phyloP scores from a whole-genome alignment of 1,140 invertebrate genomes.

The Conopomorpha cramerella region DNA sequence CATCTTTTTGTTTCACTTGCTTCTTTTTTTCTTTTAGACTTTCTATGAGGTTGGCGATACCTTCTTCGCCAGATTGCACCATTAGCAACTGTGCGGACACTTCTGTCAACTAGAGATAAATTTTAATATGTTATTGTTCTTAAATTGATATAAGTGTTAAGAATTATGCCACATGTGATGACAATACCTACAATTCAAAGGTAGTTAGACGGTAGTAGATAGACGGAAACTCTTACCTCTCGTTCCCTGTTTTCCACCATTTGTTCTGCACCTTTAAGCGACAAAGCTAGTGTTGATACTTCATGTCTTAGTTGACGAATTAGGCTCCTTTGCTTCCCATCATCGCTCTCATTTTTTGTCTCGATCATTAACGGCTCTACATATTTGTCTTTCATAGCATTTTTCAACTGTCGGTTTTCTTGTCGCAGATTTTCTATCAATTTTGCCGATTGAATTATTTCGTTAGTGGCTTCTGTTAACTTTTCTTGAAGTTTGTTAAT shows the following conservation, averaged over 20 bases:
- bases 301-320: constrained; percentile 32
- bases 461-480: constrained; percentile 69
- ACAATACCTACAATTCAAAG: no score
- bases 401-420: constrained; percentile 31
- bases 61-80: constrained; percentile 30
- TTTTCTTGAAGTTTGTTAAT: constrained; percentile 71
- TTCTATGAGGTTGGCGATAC: constrained; percentile 28
- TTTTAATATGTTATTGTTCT: no score
- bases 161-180: no score
- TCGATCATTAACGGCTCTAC: constrained; percentile 17
- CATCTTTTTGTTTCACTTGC: constrained; percentile 37
- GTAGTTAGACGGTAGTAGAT: no score
- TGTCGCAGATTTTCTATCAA: constrained; percentile 30
- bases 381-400: constrained; percentile 16
- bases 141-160: no score
- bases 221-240: no score
- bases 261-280: constrained; percentile 27
- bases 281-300: constrained; percentile 18
- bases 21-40: constrained; percentile 36
- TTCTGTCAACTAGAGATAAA: constrained; percentile 35
- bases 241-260: constrained; percentile 33
- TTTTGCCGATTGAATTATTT: constrained; percentile 59
- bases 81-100: constrained; percentile 29
- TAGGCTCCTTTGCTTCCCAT: constrained; percentile 30
- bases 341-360: constrained; percentile 32